A percentile compares a stretch with the other conserved stretches of the same genome.
Evolutionary conservation across 2,113 vertebrate genomes (phyloP).

Genomic region (Synodontis membranacea): DNA sequence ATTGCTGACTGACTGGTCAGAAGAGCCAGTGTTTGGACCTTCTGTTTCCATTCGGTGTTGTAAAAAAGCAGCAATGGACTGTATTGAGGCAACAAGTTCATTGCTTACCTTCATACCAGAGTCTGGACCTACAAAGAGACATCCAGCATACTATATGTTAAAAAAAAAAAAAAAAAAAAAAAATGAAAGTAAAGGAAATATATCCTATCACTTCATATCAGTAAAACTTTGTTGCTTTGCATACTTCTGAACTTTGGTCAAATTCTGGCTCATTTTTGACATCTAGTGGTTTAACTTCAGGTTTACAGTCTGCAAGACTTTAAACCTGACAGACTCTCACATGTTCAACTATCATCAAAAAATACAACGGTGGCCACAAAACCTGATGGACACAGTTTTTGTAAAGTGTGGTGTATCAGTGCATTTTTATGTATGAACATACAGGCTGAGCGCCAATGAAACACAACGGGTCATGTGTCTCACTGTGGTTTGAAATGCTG

Average conservation of each 20-base stretch:
- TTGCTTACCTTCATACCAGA: conserved; percentile 59
- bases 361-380: not conserved
- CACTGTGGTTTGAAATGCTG: not conserved
- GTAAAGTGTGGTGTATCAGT: not conserved
- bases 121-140: conserved; percentile 48
- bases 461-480: not conserved
- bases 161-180: not conserved
- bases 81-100: conserved; percentile 75
- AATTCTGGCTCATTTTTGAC: not conserved
- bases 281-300: not conserved
- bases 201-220: not conserved
- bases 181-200: too few relatives aligned
- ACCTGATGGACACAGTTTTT: not conserved
- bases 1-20: conserved; percentile 28
- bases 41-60: conserved; percentile 63
- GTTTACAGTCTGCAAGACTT: not conserved
- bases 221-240: not conserved
- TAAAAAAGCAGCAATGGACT: conserved; percentile 65
- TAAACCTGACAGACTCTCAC: too few relatives aligned
- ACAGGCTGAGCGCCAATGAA: too few relatives aligned
- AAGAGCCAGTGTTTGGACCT: conserved; percentile 27
- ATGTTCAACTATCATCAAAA: not conserved
- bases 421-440: not conserved
- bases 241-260: not conserved
- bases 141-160: not conserved